Base-by-base conservation (phyloP, 1,140 invertebrate genomes). In the Bradynema listronoti region DNA sequence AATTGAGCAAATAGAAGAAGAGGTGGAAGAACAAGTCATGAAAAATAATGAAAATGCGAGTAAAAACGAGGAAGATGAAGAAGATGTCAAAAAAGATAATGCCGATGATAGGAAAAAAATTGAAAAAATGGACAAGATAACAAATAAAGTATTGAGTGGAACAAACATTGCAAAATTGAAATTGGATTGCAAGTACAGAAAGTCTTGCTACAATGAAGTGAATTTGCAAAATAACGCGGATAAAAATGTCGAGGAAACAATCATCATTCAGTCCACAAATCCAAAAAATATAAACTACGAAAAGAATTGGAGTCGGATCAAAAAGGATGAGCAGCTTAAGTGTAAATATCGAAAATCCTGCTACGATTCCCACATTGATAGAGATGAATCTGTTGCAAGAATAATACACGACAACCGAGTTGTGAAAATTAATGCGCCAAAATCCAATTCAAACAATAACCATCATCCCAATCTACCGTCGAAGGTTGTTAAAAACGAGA, bases 301-400 rank as follows among this genome's bases (percentile, higher is more conserved):
- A 29, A 57, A 63, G 45, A 2, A 1, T 14, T 22, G 14, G 4
- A 5, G 36, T 51, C 33, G n/a, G n/a, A n/a, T n/a, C n/a, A n/a
- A n/a, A n/a, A n/a, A n/a, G n/a, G n/a, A n/a, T n/a, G n/a, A 32
- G 45, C 42, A 49, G 3, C 52, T 19, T 33, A 25, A 11, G 3
- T 63, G 30, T 47, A 55, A 52, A 59, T 62, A 45, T 64, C 52
- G 46, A 30, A 47, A 63, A 16, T 58, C 36, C 34, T 63, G 46
- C 46, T 49, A 49, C 36, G 36, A n/a, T n/a, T n/a, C n/a, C n/a
- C n/a, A n/a, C n/a, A n/a, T n/a, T n/a, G n/a, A n/a, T n/a, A n/a
- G n/a, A n/a, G n/a, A n/a, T n/a, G n/a, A n/a, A n/a, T n/a, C n/a
- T n/a, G n/a, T n/a, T n/a, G n/a, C n/a, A n/a, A n/a, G n/a, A n/a